These are phyloP conservation scores for Lepidurus apus DNA, from an alignment of 1,140 invertebrate genomes.

Conservation along the genomic window DNA sequence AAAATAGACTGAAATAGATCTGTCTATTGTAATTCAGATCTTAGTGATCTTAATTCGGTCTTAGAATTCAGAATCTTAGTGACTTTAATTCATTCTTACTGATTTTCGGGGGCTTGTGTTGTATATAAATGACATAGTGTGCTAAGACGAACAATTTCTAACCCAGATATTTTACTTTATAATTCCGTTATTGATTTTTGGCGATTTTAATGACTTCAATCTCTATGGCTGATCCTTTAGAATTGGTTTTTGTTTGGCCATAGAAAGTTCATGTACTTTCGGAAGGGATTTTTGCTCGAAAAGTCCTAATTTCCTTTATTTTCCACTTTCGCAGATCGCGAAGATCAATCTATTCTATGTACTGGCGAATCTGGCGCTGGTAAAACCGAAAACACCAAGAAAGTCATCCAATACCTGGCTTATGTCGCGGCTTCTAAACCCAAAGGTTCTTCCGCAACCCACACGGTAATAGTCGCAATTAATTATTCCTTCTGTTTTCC, in stretches of 20 bases:
- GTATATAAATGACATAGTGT: no score
- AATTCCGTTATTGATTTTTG: no score
- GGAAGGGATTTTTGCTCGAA: not conserved
- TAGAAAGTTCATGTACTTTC: not conserved
- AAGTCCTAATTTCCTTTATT: slow-evolving; percentile 17
- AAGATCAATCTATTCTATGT: slow-evolving; percentile 98
- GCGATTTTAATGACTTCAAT: no score
- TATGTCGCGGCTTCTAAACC: slow-evolving; percentile 96
- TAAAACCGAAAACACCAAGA: slow-evolving; percentile 99
- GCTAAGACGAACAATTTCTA: no score
- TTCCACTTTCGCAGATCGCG: slow-evolving; percentile 68
- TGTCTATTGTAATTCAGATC: no score
- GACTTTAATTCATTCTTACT: no score
- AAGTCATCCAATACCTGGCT: slow-evolving; percentile 99
- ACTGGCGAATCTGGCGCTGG: slow-evolving; percentile 99
- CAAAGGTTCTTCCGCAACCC: slow-evolving; percentile 55
- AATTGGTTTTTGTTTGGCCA: not conserved
- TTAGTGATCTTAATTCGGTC: no score
- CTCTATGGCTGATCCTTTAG: no score
- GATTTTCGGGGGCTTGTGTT: no score
- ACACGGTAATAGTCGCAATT: slow-evolving; percentile 65
- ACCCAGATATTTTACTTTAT: no score
- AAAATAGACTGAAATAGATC: no score
- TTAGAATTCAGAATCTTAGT: no score
- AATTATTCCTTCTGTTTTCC: not conserved